Evolutionary conservation across 2,797 vertebrate genomes (phyloP).

Genomic region (Leuciscus waleckii): DNA sequence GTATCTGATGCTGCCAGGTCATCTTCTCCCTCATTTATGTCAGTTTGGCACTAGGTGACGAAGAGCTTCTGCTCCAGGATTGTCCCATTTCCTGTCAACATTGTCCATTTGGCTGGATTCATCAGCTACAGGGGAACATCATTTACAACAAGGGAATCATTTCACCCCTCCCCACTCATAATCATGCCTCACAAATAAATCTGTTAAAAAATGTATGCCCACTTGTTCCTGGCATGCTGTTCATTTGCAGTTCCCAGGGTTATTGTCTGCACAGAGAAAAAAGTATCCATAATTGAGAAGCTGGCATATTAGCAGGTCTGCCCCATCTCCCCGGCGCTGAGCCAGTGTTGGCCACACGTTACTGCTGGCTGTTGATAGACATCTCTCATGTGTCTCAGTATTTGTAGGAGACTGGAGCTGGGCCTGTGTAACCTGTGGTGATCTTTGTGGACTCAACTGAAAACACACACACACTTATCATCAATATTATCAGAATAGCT

Average conservation of each 20-base stretch:
- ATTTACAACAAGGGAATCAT: constrained; percentile 43
- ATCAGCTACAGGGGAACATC: constrained; percentile 18
- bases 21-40: constrained; percentile 44
- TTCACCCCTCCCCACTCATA: constrained; percentile 15
- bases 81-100: constrained; percentile 32
- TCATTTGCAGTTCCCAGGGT: constrained; percentile 50
- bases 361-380: neutral
- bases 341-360: constrained; percentile 3
- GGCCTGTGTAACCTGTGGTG: constrained; percentile 20
- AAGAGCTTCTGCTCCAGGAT: constrained; percentile 21
- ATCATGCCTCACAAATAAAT: constrained; percentile 41
- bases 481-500: constrained; percentile 8
- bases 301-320: constrained; percentile 20
- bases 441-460: neutral
- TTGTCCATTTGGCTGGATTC: constrained; percentile 13
- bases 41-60: constrained; percentile 12
- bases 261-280: constrained; percentile 36
- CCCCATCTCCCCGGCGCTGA: constrained; percentile 12
- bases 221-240: constrained; percentile 44
- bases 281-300: constrained; percentile 45
- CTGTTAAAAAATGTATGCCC: constrained; percentile 50
- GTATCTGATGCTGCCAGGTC: constrained; percentile 22
- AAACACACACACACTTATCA: constrained; percentile 17
- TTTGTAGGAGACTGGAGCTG: neutral
- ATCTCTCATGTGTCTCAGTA: constrained; percentile 1